Percentiles rank a stretch among this genome's conserved stretches.
These are phyloP conservation scores for Cochlearius cochlearius DNA, from an alignment of 2,113 vertebrate genomes.

Conservation along the genomic window DNA sequence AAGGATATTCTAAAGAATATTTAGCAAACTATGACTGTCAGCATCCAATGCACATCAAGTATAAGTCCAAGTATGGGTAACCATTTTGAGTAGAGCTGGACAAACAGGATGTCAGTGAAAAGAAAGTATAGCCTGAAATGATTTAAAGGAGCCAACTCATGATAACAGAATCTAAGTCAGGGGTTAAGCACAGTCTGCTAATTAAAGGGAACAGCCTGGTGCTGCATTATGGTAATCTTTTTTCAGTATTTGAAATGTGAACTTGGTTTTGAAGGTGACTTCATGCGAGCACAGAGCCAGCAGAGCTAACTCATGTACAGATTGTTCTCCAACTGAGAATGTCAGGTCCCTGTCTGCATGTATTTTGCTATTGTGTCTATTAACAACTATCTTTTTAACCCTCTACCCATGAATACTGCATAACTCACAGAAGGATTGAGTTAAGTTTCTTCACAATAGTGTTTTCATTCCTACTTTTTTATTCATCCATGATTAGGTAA, in stretches of 20 bases:
- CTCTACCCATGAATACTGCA: not conserved
- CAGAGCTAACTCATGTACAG: not conserved
- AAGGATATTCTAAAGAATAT: not conserved
- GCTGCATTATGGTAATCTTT: not conserved
- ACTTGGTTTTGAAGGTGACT: not conserved
- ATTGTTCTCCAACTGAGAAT: not conserved
- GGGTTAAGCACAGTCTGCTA: not conserved
- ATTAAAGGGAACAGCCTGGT: not conserved
- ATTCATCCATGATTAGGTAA: not conserved
- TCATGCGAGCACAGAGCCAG: not conserved
- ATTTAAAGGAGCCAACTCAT: not conserved
- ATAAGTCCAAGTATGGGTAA: not conserved
- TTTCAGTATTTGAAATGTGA: not conserved
- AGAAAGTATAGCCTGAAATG: not conserved
- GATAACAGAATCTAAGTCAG: not conserved
- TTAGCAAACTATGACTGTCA: not conserved
- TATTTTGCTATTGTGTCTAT: not conserved
- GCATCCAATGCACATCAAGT: not conserved
- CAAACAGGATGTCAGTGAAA: not conserved
- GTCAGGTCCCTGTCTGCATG: not conserved
- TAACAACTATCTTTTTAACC: not conserved
- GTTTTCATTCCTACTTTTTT: not conserved
- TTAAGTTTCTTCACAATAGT: not conserved
- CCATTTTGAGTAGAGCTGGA: not conserved
- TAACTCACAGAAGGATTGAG: not conserved